Percentiles rank a stretch among this genome's conserved stretches.
These are phyloP conservation scores for Odocoileus hemionus DNA, from an alignment of 2,113 vertebrate genomes.

Conservation along the genomic window DNA sequence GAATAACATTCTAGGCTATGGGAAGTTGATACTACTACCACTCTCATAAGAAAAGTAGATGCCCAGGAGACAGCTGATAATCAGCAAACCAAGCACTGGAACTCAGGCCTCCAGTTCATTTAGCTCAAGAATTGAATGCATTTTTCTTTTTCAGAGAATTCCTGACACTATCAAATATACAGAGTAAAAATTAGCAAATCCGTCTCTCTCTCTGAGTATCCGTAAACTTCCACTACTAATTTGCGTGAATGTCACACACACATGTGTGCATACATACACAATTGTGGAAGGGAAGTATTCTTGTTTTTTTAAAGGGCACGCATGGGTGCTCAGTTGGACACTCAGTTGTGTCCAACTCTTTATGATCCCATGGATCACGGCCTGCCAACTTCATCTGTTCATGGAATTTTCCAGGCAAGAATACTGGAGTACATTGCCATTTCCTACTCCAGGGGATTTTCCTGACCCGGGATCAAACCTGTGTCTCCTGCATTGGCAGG, in stretches of 20 bases:
- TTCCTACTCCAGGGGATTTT: no score
- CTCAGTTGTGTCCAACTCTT: not conserved
- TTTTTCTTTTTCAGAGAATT: not conserved
- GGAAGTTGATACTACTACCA: not conserved
- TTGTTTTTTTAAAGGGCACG: not conserved
- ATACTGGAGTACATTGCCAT: not conserved
- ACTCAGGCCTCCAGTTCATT: not conserved
- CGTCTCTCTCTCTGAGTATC: not conserved
- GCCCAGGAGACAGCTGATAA: not conserved
- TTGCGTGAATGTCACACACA: not conserved
- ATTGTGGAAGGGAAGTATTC: not conserved
- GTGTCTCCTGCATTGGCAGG: no score
- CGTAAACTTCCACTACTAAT: not conserved
- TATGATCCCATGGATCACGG: fast-evolving
- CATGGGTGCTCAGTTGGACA: no score
- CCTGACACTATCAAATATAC: not conserved
- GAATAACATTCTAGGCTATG: not conserved
- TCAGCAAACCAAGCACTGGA: not conserved
- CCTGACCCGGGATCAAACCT: no score
- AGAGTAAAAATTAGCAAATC: not conserved
- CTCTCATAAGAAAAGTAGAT: not conserved
- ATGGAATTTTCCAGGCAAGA: not conserved
- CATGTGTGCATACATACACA: fast-evolving
- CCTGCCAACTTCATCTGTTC: not conserved
- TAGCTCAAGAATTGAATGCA: not conserved